Conservation (phyloP, 2,888 invertebrate species). For the Frankliniella intonsa region DNA sequence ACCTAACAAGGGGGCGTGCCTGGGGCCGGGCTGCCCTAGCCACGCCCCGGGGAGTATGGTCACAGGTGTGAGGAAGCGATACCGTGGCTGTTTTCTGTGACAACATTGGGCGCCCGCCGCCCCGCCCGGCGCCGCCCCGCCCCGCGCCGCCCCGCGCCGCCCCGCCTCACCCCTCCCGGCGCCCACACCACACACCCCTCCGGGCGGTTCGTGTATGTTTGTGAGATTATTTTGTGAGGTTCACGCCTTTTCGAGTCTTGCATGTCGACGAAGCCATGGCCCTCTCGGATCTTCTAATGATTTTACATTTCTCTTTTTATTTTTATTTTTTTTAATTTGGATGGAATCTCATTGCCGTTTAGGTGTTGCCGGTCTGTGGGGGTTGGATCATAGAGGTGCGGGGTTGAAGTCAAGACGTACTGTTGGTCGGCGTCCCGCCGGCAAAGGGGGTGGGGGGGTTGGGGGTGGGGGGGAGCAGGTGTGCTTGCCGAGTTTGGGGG, state of each 20-base stretch:
- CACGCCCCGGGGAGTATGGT: neutral
- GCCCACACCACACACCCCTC: too few species aligned
- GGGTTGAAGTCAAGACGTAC: neutral
- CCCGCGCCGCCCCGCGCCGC: neutral
- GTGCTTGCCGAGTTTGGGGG: neutral
- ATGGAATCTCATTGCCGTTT: neutral
- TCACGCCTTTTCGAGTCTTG: too few species aligned
- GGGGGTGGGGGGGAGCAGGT: neutral
- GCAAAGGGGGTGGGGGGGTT: neutral
- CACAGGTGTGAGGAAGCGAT: slow-evolving; percentile 5
- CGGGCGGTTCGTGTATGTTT: too few species aligned
- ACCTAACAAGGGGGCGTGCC: neutral
- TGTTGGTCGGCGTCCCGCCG: neutral
- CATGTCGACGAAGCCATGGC: too few species aligned
- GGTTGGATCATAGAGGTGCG: neutral
- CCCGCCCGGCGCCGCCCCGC: neutral
- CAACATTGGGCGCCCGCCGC: neutral
- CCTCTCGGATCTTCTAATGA: neutral
- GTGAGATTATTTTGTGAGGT: too few species aligned
- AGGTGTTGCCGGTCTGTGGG: neutral
- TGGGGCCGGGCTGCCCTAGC: neutral
- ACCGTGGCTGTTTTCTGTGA: neutral
- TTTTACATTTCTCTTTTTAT: neutral
- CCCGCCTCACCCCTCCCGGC: neutral
- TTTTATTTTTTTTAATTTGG: neutral